These are phyloP conservation scores for Formica aserva DNA, from an alignment of 2,888 invertebrate genomes.

Conservation along the genomic window DNA sequence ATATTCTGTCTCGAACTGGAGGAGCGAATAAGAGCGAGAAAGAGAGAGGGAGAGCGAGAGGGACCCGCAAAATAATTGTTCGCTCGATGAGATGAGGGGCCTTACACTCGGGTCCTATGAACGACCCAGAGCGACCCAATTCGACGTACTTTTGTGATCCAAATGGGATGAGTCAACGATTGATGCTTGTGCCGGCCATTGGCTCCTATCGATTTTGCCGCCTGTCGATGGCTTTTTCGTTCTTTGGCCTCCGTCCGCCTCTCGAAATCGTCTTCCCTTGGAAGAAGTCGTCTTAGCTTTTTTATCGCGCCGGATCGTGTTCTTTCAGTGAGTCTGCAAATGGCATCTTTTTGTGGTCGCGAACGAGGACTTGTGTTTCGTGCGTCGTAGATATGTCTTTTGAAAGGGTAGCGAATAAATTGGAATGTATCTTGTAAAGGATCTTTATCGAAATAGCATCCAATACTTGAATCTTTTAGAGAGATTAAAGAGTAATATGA, in stretches of 20 bases:
- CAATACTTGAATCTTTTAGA: neutral
- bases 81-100: slow-evolving; percentile 74
- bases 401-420: slow-evolving; percentile 12
- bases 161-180: slow-evolving; percentile 82
- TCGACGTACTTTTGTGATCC: slow-evolving; percentile 82
- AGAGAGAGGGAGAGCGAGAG: slow-evolving; percentile 48
- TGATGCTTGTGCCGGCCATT: slow-evolving; percentile 72
- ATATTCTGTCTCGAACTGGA: slow-evolving; percentile 71
- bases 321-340: slow-evolving; percentile 41
- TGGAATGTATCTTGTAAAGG: neutral
- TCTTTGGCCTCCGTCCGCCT: slow-evolving; percentile 27
- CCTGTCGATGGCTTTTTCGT: slow-evolving; percentile 61
- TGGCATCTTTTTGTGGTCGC: slow-evolving; percentile 47
- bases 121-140: slow-evolving; percentile 80
- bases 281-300: slow-evolving; percentile 44
- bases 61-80: slow-evolving; percentile 82
- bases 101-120: slow-evolving; percentile 65
- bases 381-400: slow-evolving; percentile 8
- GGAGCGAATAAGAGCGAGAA: slow-evolving; percentile 53
- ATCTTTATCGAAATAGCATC: neutral
- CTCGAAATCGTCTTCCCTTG: slow-evolving; percentile 35
- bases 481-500: neutral
- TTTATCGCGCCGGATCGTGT: slow-evolving; percentile 21
- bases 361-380: slow-evolving; percentile 20
- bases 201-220: slow-evolving; percentile 62